Base-by-base conservation (phyloP, 2,888 invertebrate species). In the Aphidoletes aphidimyza region DNA sequence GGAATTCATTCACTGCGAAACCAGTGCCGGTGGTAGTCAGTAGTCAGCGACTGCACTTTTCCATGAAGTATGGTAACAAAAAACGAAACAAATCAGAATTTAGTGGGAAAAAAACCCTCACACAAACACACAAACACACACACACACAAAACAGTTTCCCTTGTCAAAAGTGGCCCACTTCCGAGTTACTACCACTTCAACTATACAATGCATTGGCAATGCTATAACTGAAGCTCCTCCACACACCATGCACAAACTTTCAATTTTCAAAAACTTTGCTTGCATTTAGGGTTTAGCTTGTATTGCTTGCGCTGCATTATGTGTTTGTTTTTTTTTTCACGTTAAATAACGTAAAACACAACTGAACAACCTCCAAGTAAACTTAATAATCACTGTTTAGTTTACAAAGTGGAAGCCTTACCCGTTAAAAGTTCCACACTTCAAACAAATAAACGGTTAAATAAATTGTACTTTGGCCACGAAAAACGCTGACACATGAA, bases 321-420 rank as follows among this genome's bases (percentile, higher is more conserved):
- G n/a, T 54, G 54, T 22, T 17, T 6, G 22, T 1, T 34, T 14
- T 34, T 69, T 30, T n/a, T 14, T 22, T 26, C 42, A 42, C 14
- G 42, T 54, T 30, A 30, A 69, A 30, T n/a, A 26, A 14, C 22
- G 22, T 54, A 5, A 69, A 69, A 69, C 30, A 30, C 69, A n/a
- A n/a, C 69, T 69, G 14, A 30, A 69, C 30, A 69, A 69, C 30
- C 30, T n/a, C 2, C 14, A 69, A 9, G 34, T 69, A 69, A 69
- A 69, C 69, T 30, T 34, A 30, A 69, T 34, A 69, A 69, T 30
- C 69, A 69, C 26, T 69, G 69, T 69, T 69, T 69, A 69, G 69
- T 69, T 69, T 69, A 17, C 34, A 30, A 69, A 69, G 69, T 30
- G 69, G 17, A 69, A 69, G 14, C 69, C 69, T 69, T 69, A 11